Conservation (phyloP, 2,888 invertebrate species). For the Campoplex capitator region DNA sequence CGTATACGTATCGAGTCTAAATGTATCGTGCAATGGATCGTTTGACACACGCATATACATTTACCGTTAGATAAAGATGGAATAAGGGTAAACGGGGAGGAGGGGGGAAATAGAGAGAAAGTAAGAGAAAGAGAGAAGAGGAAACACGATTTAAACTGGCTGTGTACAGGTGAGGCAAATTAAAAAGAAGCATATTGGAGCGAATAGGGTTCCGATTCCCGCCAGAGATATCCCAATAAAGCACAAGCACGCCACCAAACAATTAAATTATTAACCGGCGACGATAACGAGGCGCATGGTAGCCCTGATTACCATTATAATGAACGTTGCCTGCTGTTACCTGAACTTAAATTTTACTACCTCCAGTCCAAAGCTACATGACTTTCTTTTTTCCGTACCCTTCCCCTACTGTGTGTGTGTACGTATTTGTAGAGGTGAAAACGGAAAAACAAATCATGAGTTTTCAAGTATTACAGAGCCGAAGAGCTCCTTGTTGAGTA, state of each 20-base stretch:
- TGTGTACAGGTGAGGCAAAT: conserved; percentile 42
- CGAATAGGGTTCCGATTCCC: conserved; percentile 73
- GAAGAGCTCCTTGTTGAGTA: not conserved
- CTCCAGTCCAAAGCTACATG: not conserved
- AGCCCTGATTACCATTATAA: conserved; percentile 82
- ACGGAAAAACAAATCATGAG: not conserved
- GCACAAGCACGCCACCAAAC: conserved; percentile 82
- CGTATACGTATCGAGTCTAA: conserved; percentile 45
- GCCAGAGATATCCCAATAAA: conserved; percentile 82
- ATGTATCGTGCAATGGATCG: conserved; percentile 53
- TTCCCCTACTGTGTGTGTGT: not conserved
- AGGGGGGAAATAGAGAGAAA: not conserved
- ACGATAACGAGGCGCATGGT: conserved; percentile 81
- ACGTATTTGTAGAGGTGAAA: not conserved
- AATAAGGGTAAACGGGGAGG: conserved; percentile 6
- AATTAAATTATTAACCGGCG: conserved; percentile 84
- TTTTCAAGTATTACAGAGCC: conserved; percentile 3
- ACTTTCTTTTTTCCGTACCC: not conserved
- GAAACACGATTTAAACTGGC: conserved; percentile 40
- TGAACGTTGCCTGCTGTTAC: conserved; percentile 70
- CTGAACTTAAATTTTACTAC: conserved; percentile 57
- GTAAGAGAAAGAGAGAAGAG: conserved; percentile 14
- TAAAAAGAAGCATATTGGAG: conserved; percentile 27
- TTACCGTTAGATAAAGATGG: not conserved
- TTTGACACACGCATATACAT: conserved; percentile 34